These are phyloP conservation scores for Probaryconus sp. DNA, from an alignment of 1,140 invertebrate species.

Conservation along the genomic window DNA sequence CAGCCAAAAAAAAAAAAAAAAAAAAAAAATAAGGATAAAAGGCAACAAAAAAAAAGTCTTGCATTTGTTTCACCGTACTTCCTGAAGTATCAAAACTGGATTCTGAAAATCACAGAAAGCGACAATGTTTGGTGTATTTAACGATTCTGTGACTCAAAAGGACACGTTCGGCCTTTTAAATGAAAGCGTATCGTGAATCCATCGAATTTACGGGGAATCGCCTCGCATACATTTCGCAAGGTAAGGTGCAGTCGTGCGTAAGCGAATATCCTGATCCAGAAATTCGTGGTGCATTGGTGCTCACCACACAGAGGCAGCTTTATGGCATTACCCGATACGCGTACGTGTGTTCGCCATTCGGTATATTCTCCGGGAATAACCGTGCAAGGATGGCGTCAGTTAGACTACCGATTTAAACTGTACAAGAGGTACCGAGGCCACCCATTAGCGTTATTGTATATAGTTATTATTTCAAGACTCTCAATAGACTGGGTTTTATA, in stretches of 20 bases:
- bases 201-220: constrained; percentile 3
- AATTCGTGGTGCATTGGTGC: not conserved
- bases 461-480: constrained; percentile 65
- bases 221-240: not conserved
- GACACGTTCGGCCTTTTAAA: constrained; percentile 16
- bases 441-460: constrained; percentile 67
- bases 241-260: not conserved
- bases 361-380: constrained; percentile 25
- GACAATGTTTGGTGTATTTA: too few relatives aligned
- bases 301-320: not conserved
- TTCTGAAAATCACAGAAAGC: too few relatives aligned
- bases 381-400: constrained; percentile 62
- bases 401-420: constrained; percentile 65
- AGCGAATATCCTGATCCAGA: constrained; percentile 6
- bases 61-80: too few relatives aligned
- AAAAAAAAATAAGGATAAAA: too few relatives aligned
- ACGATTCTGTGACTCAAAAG: too few relatives aligned
- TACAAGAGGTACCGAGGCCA: constrained; percentile 60
- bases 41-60: too few relatives aligned
- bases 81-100: too few relatives aligned
- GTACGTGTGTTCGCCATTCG: constrained; percentile 1
- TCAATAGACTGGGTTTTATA: constrained; percentile 57
- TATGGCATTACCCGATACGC: not conserved
- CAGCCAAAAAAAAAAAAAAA: too few relatives aligned
- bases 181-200: constrained; percentile 1